Conservation (phyloP, 2,113 vertebrate genomes). For the Chloropsis hardwickii region DNA sequence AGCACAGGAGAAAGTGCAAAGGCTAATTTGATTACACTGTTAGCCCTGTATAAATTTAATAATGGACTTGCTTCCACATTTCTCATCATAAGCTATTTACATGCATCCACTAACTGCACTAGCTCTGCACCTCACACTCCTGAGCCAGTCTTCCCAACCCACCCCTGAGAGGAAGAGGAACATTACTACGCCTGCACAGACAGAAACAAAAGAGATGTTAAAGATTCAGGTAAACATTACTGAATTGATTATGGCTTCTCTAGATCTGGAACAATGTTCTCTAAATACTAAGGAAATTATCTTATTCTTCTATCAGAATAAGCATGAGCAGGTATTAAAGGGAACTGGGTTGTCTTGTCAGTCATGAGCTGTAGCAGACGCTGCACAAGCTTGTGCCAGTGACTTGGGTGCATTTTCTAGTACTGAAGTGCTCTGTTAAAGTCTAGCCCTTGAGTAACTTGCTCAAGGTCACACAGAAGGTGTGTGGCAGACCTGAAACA, state of each 20-base stretch:
- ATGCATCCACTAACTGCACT: neutral
- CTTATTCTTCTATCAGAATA: neutral
- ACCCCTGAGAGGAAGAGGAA: neutral
- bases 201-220: neutral
- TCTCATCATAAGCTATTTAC: slow-evolving; percentile 34
- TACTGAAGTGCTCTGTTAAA: neutral
- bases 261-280: neutral
- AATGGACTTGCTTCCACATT: slow-evolving; percentile 28
- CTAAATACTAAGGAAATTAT: neutral
- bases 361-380: neutral
- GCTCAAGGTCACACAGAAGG: slow-evolving; percentile 2
- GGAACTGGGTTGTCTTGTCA: neutral
- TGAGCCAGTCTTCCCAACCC: neutral
- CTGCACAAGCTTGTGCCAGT: neutral
- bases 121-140: neutral
- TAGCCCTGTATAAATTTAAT: slow-evolving; percentile 59
- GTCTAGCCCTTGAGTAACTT: neutral
- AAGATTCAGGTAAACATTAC: neutral
- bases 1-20: slow-evolving; percentile 55
- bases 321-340: neutral
- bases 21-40: slow-evolving; percentile 63
- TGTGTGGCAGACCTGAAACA: neutral
- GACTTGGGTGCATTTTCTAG: neutral
- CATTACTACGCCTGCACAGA: neutral
- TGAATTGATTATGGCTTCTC: neutral